Base-by-base conservation (phyloP, 1,140 invertebrate species). In the Panagrolaimus sp. region DNA sequence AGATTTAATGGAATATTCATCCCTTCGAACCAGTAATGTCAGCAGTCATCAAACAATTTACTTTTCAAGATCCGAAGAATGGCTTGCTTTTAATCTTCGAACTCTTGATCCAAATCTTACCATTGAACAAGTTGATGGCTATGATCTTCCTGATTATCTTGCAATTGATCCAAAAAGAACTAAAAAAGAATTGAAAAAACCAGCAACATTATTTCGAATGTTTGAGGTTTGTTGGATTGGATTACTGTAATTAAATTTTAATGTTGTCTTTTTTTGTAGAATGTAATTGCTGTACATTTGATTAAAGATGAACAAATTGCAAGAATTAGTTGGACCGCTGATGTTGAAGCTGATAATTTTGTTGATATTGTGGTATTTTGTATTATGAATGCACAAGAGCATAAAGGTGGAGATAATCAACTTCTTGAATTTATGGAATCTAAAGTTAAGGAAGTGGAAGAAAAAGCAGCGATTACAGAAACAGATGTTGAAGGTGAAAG, bases 1-100 rank as follows among this genome's bases (percentile, higher is more conserved):
- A 12, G 96, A 98, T 86, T 86, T 99, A 8, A 21, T 28, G 3
- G 52, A 58, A 21, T 58, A 58, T 28, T 58, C 52, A 3, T 21
- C 21, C 8, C 52, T 58, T 14, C 52, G 26, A 89, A 58, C 52
- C 15, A 21, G 15, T 21, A 90, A 65, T 96, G 67, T 68, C 14
- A 10, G 21, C 17, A 26, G 28, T 38, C n/a, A 26, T 26, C 28
- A 68, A 32, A 44, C 44, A 38, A 43, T 44, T 15, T 32, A 46
- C 24, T 24, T 48, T 70, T 70, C 52, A 21, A 21, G 28, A 26
- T 58, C 52, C 1, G 52, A 58, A 28, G 52, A 58, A 28, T 58
- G 52, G 52, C 52, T 58, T 12, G 28, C 52, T 28, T 58, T 58
- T 28, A 58, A 58, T 58, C 52, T 58, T 14, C 52, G 52, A 21